Conservation (phyloP, 1,140 invertebrate species). For the Kradibia gibbosae region DNA sequence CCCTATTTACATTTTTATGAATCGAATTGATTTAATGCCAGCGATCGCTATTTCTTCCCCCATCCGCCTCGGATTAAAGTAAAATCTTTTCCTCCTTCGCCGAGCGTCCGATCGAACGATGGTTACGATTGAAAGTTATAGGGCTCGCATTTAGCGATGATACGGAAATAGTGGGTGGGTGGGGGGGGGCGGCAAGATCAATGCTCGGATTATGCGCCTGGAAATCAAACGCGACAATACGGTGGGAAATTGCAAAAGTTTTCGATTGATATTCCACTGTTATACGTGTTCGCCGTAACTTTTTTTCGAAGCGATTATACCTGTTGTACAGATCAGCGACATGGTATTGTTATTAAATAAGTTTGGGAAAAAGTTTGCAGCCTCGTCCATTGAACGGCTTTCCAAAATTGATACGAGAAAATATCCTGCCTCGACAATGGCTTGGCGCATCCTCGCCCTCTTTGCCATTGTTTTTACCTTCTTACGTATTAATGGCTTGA, state of each 20-base stretch:
- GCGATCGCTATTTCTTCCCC: background rate
- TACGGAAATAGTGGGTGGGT: background rate
- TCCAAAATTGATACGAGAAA: background rate
- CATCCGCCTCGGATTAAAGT: background rate
- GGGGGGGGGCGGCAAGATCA: too few relatives aligned
- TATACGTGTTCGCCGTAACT: background rate
- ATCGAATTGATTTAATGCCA: slow-evolving; percentile 43
- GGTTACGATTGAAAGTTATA: slow-evolving; percentile 2
- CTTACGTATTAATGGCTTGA: background rate
- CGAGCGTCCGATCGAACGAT: background rate
- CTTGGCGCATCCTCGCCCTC: background rate
- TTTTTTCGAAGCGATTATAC: slow-evolving; percentile 17
- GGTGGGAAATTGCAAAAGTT: slow-evolving; percentile 31
- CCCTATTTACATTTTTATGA: slow-evolving; percentile 42
- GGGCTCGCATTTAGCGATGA: slow-evolving; percentile 8
- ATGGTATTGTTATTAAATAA: slow-evolving; percentile 16
- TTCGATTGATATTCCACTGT: slow-evolving; percentile 14
- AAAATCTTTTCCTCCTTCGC: slow-evolving; percentile 16
- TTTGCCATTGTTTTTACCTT: background rate
- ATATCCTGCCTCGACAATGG: background rate
- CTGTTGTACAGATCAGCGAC: slow-evolving; percentile 21
- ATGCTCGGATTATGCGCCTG: slow-evolving; percentile 11
- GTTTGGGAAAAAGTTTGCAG: background rate
- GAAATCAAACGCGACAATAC: slow-evolving; percentile 24
- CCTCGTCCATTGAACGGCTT: background rate